A percentile compares a stretch with the other conserved stretches of the same genome.
Evolutionary conservation across 1,140 invertebrate species (phyloP).

Genomic region (Goniozus legneri): DNA sequence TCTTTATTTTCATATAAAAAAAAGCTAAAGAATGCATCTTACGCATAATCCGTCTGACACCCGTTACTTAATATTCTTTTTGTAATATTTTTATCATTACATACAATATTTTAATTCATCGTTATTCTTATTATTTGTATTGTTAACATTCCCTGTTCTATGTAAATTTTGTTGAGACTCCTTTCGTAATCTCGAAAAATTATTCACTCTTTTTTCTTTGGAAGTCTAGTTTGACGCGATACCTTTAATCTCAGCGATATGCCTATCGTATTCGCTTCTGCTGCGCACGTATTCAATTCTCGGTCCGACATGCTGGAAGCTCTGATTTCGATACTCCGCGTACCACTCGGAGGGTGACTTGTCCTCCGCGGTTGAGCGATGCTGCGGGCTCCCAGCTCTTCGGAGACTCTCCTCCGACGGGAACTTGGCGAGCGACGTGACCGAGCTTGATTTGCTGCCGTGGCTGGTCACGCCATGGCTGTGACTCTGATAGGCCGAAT

Average conservation of each 20-base stretch:
- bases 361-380: conserved; percentile 31
- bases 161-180: too few species aligned
- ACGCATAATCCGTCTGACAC: too few species aligned
- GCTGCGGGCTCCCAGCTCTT: conserved; percentile 1
- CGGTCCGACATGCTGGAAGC: conserved; percentile 56
- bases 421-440: conserved; percentile 52
- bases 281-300: conserved; percentile 66
- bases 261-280: conserved; percentile 79
- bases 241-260: conserved; percentile 84
- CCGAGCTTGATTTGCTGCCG: conserved; percentile 54
- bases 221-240: conserved; percentile 36
- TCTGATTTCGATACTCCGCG: conserved; percentile 57
- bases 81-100: too few species aligned
- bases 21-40: too few species aligned
- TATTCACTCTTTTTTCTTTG: too few species aligned
- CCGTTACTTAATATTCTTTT: too few species aligned
- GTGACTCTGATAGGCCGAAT: conserved; percentile 60
- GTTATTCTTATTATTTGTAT: too few species aligned
- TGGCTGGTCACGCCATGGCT: conserved; percentile 44
- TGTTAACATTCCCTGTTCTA: too few species aligned
- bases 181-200: too few species aligned
- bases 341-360: conserved; percentile 57
- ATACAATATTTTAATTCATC: too few species aligned
- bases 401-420: conserved; percentile 58
- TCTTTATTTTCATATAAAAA: too few species aligned